Conservation (phyloP, 64 coral and sea anemone genomes). For the Astreopora myriophthalma region DNA sequence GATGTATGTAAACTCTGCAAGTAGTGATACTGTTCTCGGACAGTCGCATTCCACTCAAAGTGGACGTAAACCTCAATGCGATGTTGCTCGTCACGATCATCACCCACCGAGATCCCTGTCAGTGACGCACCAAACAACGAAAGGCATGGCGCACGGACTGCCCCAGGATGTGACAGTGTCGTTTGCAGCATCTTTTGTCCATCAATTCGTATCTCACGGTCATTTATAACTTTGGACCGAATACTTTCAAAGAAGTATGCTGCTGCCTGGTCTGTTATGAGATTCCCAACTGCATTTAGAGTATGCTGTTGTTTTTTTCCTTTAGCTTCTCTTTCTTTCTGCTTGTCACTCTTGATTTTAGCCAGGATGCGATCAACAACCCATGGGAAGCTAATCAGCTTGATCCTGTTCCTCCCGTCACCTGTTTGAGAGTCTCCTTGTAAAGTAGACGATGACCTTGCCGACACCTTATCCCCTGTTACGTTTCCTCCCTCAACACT, state of each 20-base stretch:
- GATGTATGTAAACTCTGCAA: not conserved
- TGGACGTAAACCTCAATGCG: slow-evolving; percentile 62
- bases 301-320: slow-evolving; percentile 4
- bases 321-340: slow-evolving; percentile 1
- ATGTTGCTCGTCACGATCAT: not conserved
- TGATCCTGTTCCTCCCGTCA: not conserved
- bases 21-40: slow-evolving; percentile 1
- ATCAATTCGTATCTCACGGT: not conserved
- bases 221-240: not conserved
- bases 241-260: slow-evolving; percentile 21
- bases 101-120: slow-evolving; percentile 40
- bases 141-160: not conserved
- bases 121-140: slow-evolving; percentile 14
- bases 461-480: too few species aligned
- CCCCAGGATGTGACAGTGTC: not conserved
- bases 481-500: not conserved
- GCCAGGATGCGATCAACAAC: slow-evolving; percentile 75
- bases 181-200: not conserved
- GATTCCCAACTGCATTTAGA: slow-evolving; percentile 7
- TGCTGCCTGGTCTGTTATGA: slow-evolving; percentile 49
- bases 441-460: not conserved
- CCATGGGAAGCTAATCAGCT: slow-evolving; percentile 77
- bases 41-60: slow-evolving; percentile 18
- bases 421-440: not conserved
- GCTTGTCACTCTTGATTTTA: slow-evolving; percentile 61